Base-by-base conservation (phyloP, 2,797 vertebrate genomes). In the Thripadectes ignobilis region DNA sequence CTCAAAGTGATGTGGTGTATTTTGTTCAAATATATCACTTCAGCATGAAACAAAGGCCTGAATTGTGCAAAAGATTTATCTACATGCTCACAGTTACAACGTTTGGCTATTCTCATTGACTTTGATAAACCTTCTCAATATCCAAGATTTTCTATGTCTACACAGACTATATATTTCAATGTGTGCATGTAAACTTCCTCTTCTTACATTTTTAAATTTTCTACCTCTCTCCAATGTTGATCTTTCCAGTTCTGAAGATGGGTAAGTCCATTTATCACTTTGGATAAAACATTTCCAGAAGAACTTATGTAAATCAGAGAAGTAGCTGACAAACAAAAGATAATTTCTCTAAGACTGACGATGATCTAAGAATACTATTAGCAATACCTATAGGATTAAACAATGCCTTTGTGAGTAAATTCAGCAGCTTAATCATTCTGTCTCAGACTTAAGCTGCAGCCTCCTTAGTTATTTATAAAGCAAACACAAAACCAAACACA, bases 51-150 rank as follows among this genome's bases (percentile, higher is more conserved):
- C 16, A 69, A 71, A 74, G 17, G 18, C 29, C 41, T 59, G 65
- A 15, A 83, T 77, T 21, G 18, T 82, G 39, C 3, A 43, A 39
- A 76, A 85, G 63, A 59, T 82, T 82, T 79, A 89, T 62, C 12
- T 62, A 51, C 32, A 7, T 57, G n/a, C 7, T 74, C 69, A 49
- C 3, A 4, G 36, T 79, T 88, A 79, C 45, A 84, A 32, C 13
- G 67, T 72, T 45, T 65, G 38, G 36, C 32, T 85, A 8, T 77
- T 80, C 30, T 90, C 4, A 45, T 41, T 88, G 68, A 83, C 57
- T 93, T 88, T 73, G 79, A 88, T 69, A 92, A 92, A 84, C 8
- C 5, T 77, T 88, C 74, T 58, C 57, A 92, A 80, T 74, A 85
- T 39, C 52, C 16, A 59, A 38, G 39, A 78, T 66, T 58, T 88